These are phyloP conservation scores for Nymphalis urticae DNA, from an alignment of 2,888 invertebrate species.

Conservation along the genomic window DNA sequence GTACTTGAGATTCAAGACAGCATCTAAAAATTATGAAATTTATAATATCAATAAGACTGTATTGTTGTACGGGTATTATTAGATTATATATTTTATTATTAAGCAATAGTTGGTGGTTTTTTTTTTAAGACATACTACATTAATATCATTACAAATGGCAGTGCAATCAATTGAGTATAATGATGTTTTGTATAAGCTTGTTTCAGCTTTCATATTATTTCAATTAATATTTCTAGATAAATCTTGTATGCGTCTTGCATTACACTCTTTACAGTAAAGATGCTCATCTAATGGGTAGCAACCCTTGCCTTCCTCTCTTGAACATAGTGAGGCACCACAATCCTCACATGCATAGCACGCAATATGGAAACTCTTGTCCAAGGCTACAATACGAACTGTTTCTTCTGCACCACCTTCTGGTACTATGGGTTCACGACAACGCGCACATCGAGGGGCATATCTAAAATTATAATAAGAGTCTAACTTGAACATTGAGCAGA, in stretches of 20 bases:
- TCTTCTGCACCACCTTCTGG: conserved; percentile 97
- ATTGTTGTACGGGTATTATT: too few species aligned
- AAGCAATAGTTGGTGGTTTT: neutral
- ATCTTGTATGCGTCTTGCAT: conserved; percentile 95
- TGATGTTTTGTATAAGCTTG: too few species aligned
- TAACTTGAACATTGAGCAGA: neutral
- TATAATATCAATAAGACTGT: too few species aligned
- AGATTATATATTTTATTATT: neutral
- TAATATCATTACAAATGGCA: conserved; percentile 22
- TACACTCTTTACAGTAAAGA: conserved; percentile 97
- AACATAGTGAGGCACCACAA: conserved; percentile 93
- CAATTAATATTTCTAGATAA: conserved; percentile 85
- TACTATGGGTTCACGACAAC: conserved; percentile 97
- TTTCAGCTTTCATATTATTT: conserved; percentile 17
- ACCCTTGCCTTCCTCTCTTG: conserved; percentile 96
- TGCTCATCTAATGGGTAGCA: conserved; percentile 98
- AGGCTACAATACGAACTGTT: conserved; percentile 97
- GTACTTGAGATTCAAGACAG: too few species aligned
- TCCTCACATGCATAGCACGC: conserved; percentile 98
- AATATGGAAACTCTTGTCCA: conserved; percentile 98
- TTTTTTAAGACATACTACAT: neutral
- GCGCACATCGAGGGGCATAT: conserved; percentile 98
- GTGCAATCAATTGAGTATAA: conserved; percentile 9
- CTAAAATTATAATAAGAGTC: conserved; percentile 43
- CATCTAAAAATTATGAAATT: too few species aligned